Conservation (phyloP, 1,140 invertebrate species). For the Platyscapa corneri region DNA sequence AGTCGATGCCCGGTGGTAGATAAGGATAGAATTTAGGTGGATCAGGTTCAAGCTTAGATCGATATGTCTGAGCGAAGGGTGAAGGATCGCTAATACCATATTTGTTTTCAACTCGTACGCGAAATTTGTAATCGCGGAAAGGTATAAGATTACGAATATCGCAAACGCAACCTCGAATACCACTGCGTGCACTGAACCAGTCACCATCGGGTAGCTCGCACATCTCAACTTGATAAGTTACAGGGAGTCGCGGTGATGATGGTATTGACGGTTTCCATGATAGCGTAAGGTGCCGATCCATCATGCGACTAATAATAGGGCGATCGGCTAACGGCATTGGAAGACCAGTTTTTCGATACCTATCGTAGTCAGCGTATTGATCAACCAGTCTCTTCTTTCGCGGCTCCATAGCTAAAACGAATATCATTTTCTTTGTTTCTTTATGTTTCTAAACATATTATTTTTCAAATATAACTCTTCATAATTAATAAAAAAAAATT, state of each 20-base stretch:
- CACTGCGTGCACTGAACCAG: constrained; percentile 88
- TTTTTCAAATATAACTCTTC: background rate
- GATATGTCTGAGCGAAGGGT: constrained; percentile 87
- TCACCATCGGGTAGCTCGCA: constrained; percentile 90
- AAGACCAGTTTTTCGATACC: constrained; percentile 85
- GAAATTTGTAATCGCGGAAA: constrained; percentile 92
- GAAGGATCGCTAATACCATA: constrained; percentile 97
- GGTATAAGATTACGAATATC: constrained; percentile 89
- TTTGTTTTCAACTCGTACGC: constrained; percentile 95
- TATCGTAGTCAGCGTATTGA: constrained; percentile 89
- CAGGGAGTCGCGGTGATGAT: constrained; percentile 84
- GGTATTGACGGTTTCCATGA: constrained; percentile 95
- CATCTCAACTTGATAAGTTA: constrained; percentile 96
- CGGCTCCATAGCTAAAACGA: constrained; percentile 74
- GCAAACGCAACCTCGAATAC: constrained; percentile 87
- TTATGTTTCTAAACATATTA: background rate
- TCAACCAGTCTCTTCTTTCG: constrained; percentile 83
- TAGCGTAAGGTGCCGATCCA: constrained; percentile 87
- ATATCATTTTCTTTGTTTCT: background rate
- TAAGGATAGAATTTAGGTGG: constrained; percentile 87
- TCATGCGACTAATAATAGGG: constrained; percentile 92
- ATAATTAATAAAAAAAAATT: too few species aligned
- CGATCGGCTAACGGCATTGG: constrained; percentile 89
- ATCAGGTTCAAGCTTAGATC: constrained; percentile 85
- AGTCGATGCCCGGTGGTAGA: constrained; percentile 86